Conservation (phyloP, 2,888 invertebrate genomes). For the Plutella xylostella region DNA sequence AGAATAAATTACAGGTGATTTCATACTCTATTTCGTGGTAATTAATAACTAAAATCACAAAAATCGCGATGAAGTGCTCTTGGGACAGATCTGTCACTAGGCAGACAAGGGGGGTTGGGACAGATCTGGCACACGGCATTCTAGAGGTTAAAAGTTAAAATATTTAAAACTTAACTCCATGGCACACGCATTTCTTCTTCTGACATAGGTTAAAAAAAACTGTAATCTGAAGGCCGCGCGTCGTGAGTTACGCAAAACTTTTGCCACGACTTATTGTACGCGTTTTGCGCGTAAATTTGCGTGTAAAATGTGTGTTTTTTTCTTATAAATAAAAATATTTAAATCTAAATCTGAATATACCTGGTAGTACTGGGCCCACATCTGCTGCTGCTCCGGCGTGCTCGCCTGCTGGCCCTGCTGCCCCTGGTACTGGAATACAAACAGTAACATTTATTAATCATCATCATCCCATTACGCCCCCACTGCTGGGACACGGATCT, state of each 20-base stretch:
- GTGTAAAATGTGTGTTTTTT: neutral
- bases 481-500: neutral
- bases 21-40: too few relatives aligned
- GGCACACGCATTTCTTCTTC: neutral
- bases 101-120: too few relatives aligned
- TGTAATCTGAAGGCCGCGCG: neutral
- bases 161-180: neutral
- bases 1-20: too few relatives aligned
- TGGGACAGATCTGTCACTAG: too few relatives aligned
- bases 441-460: neutral
- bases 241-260: neutral
- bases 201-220: neutral
- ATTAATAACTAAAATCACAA: too few relatives aligned
- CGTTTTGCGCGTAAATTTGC: too few relatives aligned
- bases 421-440: conserved; percentile 24
- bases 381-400: conserved; percentile 33
- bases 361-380: conserved; percentile 66
- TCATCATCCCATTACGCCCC: neutral
- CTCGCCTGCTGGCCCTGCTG: conserved; percentile 29
- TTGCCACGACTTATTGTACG: too few relatives aligned
- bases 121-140: too few relatives aligned
- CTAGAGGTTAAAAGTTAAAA: too few relatives aligned
- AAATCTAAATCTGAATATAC: conserved; percentile 21
- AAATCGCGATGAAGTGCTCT: too few relatives aligned
- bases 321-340: neutral